Evolutionary conservation across 2,113 vertebrate genomes (phyloP), one percentile per base, ranked within the genome.

Genomic region (Oophaga pumilio): DNA sequence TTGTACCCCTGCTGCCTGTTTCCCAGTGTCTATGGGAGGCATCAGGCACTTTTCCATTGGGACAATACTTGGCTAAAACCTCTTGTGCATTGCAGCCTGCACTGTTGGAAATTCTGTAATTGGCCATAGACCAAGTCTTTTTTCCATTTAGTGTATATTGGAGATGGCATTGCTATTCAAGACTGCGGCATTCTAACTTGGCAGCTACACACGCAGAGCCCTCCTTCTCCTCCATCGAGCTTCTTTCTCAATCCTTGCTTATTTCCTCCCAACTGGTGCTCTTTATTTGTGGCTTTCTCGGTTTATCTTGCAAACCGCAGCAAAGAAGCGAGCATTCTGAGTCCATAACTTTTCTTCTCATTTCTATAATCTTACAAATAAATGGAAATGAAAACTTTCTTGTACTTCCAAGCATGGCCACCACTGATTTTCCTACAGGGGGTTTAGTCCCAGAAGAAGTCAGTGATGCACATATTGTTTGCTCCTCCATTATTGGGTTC

Each of bases 1-100:
- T 88, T 77, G 87, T 69, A 77, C 80, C 87, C 87, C 87, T 77
- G 87, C 87, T 88, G 87, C 49, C 71, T 88, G 81, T 59, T 71
- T 56, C 73, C 76, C 83, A 68, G 56, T n/a, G 73, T 24, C 87
- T 66, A 24, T 66, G 33, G 71, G 81, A 88, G 80, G 60, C 20
- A 73, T 76, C 66, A 77, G 80, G 87, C 71, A 76, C 73, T 68
- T 66, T 84, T 84, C 87, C 26, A 56, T 84, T 76, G 87, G 87
- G 87, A 88, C 74, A 18, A 77, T 76, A 52, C 71, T 71, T 20
- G 13, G 81, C 71, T 50, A 74, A 83, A 88, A 64, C 14, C 49
- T 77, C 81, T 68, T 76, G 80, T 15, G 59, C 62, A 62, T 53
- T 87, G 22, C 86, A 88, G 87, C 43, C 50, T 28, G 80, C 87